Conservation (phyloP, 2,888 invertebrate species). For the Apamea anceps region DNA sequence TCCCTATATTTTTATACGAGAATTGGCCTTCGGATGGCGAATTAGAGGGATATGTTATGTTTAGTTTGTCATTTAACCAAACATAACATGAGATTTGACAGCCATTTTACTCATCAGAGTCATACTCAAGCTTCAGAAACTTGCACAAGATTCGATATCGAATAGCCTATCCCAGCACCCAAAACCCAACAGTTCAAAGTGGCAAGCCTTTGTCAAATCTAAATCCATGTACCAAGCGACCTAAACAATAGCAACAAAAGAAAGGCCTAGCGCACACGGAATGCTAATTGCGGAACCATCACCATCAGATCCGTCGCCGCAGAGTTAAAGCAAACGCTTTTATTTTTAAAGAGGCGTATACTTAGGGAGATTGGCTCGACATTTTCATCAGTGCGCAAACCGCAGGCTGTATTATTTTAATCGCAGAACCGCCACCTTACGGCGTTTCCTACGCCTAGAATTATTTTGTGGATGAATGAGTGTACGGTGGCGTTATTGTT, state of each 20-base stretch:
- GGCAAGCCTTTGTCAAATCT: neutral
- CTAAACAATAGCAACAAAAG: slow-evolving; percentile 71
- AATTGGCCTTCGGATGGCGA: too few species aligned
- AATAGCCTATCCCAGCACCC: neutral
- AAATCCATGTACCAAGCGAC: slow-evolving; percentile 2
- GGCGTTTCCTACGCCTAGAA: slow-evolving; percentile 71
- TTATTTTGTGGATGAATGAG: slow-evolving; percentile 70
- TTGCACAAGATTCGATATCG: neutral
- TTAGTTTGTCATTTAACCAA: neutral
- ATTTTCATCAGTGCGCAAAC: slow-evolving; percentile 86
- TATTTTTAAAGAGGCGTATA: slow-evolving; percentile 88
- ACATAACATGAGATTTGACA: neutral
- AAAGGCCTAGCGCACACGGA: slow-evolving; percentile 73
- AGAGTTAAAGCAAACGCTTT: slow-evolving; percentile 81
- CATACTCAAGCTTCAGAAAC: neutral
- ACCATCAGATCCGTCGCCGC: slow-evolving; percentile 79
- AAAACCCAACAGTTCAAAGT: neutral
- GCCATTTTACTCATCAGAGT: neutral
- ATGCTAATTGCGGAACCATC: slow-evolving; percentile 83
- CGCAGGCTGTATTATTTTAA: slow-evolving; percentile 88
- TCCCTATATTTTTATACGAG: too few species aligned
- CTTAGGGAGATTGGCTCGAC: slow-evolving; percentile 86
- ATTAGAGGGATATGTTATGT: too few species aligned
- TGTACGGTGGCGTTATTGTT: slow-evolving; percentile 48
- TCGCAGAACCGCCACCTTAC: slow-evolving; percentile 80